Percentiles rank a stretch among this genome's conserved stretches.
phyloP scores from a whole-genome alignment of 2,888 invertebrate species.

The Achlya flavicornis region DNA sequence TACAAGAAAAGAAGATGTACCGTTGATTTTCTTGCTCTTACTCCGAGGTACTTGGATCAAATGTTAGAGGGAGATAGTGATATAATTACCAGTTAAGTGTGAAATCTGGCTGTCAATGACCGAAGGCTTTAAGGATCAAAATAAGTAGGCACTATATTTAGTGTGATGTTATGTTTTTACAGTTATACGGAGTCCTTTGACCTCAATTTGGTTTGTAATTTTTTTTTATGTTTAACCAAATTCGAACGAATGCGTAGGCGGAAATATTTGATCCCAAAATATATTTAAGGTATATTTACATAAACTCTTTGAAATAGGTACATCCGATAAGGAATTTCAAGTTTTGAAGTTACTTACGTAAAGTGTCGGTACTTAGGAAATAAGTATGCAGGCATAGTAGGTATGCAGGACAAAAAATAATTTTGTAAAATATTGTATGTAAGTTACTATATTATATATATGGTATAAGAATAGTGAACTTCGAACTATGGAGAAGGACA shows the following conservation, averaged over 20 bases:
- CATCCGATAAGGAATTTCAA: too few relatives aligned
- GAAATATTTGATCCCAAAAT: not conserved
- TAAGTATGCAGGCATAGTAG: too few relatives aligned
- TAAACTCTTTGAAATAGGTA: too few relatives aligned
- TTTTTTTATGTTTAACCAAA: conserved; percentile 15
- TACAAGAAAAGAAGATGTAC: conserved; percentile 67
- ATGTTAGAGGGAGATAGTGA: conserved; percentile 48
- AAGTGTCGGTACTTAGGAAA: too few relatives aligned
- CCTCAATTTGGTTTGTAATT: conserved; percentile 26
- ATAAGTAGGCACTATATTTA: conserved; percentile 55
- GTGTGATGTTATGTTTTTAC: conserved; percentile 63
- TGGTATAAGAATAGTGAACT: too few relatives aligned
- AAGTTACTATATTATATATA: too few relatives aligned
- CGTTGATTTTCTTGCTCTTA: conserved; percentile 63
- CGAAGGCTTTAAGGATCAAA: conserved; percentile 71
- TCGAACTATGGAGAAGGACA: too few relatives aligned
- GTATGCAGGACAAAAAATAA: too few relatives aligned
- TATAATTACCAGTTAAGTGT: conserved; percentile 63
- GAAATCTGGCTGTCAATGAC: conserved; percentile 77
- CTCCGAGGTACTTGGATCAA: conserved; percentile 27
- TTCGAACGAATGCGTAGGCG: not conserved
- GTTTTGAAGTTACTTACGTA: too few relatives aligned
- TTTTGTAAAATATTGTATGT: too few relatives aligned
- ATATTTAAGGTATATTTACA: too few relatives aligned
- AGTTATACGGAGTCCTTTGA: conserved; percentile 65